phyloP scores from a whole-genome alignment of 1,140 invertebrate genomes.

The Macrostomum lignano region DNA sequence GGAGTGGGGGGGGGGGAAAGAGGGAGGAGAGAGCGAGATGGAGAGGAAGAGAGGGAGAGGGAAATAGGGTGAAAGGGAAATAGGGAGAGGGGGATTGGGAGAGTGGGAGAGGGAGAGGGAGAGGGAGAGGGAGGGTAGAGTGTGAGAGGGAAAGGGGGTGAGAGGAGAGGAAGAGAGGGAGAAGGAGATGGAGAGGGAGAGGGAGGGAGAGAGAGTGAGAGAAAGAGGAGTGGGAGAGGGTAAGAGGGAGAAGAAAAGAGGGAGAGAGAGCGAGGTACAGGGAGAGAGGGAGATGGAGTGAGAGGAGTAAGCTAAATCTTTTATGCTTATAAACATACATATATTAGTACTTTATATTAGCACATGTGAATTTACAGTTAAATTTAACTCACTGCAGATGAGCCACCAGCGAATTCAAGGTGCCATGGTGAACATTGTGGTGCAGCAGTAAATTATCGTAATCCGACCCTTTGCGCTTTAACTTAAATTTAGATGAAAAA shows the following conservation, averaged over 20 bases:
- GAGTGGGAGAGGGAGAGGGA: background rate
- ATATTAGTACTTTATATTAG: slow-evolving; percentile 10
- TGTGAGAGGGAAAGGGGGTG: slow-evolving; percentile 9
- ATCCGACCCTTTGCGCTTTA: slow-evolving; percentile 42
- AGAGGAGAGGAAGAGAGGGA: background rate
- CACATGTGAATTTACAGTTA: slow-evolving; percentile 5
- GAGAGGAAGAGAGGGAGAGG: slow-evolving; percentile 7
- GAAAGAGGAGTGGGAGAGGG: slow-evolving; percentile 7
- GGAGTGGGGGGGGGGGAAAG: background rate
- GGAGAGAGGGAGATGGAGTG: background rate
- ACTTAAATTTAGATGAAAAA: slow-evolving; percentile 19
- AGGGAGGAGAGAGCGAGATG: slow-evolving; percentile 7
- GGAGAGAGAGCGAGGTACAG: background rate
- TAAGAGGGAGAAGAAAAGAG: slow-evolving; percentile 7
- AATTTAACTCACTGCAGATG: slow-evolving; percentile 33
- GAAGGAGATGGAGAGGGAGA: background rate
- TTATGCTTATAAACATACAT: slow-evolving; percentile 1
- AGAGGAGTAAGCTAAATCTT: background rate
- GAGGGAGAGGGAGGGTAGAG: background rate
- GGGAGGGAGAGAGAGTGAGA: background rate
- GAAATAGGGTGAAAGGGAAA: too few relatives aligned
- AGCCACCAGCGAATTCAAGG: slow-evolving; percentile 38
- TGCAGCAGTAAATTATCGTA: slow-evolving; percentile 43
- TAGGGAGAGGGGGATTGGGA: background rate
- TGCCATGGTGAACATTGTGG: slow-evolving; percentile 48